phyloP scores from a whole-genome alignment of 2,797 vertebrate species.

The Hypotaenidia okinawae region DNA sequence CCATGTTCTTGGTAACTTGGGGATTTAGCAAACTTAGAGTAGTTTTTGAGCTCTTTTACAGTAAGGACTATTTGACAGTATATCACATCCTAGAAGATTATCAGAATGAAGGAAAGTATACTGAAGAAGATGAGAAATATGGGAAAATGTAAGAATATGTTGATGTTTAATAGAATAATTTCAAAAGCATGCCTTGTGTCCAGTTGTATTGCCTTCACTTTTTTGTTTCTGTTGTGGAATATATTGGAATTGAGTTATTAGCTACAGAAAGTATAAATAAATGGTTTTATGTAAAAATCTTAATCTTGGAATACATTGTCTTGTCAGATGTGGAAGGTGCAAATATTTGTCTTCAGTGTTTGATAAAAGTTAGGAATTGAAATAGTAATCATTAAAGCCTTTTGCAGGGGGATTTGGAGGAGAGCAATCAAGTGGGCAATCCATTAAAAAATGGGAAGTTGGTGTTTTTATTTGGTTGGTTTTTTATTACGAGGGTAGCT shows the following conservation, averaged over 20 bases:
- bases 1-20: neutral
- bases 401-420: neutral
- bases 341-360: neutral
- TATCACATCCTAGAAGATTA: neutral
- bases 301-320: neutral
- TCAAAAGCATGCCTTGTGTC: neutral
- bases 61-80: neutral
- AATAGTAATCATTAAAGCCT: neutral
- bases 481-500: neutral
- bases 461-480: neutral
- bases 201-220: neutral
- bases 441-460: neutral
- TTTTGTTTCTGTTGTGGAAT: neutral
- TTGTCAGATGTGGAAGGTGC: neutral
- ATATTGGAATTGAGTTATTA: neutral
- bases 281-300: neutral
- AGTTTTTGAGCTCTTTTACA: neutral
- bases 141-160: neutral
- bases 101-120: neutral
- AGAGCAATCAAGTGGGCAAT: neutral
- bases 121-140: neutral
- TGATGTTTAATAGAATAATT: neutral
- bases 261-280: neutral
- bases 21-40: neutral
- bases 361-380: neutral